A percentile compares a stretch with the other conserved stretches of the same genome.
Conservation (phyloP, 1,140 invertebrate species). For the Dinoponera quadriceps region DNA sequence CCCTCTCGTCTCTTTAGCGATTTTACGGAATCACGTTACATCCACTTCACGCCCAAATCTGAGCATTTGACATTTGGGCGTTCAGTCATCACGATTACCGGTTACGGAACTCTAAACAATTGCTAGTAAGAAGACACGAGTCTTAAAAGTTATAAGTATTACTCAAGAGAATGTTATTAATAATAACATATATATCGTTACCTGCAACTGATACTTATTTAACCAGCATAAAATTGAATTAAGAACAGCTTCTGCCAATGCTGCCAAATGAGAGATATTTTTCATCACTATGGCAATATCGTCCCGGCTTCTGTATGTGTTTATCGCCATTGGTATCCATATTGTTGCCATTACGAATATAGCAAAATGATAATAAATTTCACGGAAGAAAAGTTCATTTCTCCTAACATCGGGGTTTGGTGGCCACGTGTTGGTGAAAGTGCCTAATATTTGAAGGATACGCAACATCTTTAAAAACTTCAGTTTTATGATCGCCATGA, state of each 20-base stretch:
- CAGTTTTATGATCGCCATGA: slow-evolving; percentile 7
- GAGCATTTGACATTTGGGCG: too few species aligned
- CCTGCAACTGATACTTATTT: slow-evolving; percentile 14
- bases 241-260: neutral
- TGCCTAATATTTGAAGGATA: neutral
- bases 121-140: too few species aligned
- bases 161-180: too few species aligned
- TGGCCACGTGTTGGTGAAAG: slow-evolving; percentile 14
- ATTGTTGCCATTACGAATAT: slow-evolving; percentile 6
- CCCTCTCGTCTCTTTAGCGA: too few species aligned
- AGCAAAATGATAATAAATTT: slow-evolving; percentile 22
- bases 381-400: slow-evolving; percentile 2
- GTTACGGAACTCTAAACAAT: too few species aligned
- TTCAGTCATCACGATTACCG: too few species aligned
- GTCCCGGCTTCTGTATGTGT: neutral
- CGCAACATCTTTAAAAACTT: slow-evolving; percentile 4
- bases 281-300: neutral
- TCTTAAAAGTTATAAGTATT: too few species aligned
- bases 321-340: slow-evolving; percentile 15
- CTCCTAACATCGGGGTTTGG: neutral
- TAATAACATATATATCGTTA: neutral
- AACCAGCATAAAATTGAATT: slow-evolving; percentile 13
- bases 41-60: too few species aligned
- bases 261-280: slow-evolving; percentile 14
- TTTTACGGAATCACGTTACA: too few species aligned